These are phyloP conservation scores for Apostichopus japonicus DNA, from an alignment of 35 echinoderm and acorn worm genomes.

Conservation along the genomic window DNA sequence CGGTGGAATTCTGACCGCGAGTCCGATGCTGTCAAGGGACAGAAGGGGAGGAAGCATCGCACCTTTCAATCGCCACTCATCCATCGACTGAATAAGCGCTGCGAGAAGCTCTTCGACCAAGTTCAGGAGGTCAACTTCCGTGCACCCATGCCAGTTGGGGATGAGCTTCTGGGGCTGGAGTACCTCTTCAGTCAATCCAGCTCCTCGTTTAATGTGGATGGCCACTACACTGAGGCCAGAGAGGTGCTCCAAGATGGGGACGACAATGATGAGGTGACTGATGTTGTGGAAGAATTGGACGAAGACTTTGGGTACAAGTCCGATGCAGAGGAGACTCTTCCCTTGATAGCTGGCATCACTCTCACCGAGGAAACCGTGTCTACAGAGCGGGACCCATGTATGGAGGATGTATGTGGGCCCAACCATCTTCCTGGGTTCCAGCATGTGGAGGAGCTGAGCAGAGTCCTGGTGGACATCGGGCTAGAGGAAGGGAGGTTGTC, in stretches of 20 bases:
- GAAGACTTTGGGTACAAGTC: too few relatives aligned
- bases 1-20: slow-evolving; percentile 64
- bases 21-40: slow-evolving; percentile 46
- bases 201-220: neutral
- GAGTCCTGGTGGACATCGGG: slow-evolving; percentile 39
- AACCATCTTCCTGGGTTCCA: slow-evolving; percentile 54
- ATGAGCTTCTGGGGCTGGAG: slow-evolving; percentile 65
- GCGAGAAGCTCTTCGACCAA: slow-evolving; percentile 55
- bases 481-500: slow-evolving; percentile 48
- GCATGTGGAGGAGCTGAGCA: slow-evolving; percentile 61
- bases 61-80: slow-evolving; percentile 41
- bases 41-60: slow-evolving; percentile 36
- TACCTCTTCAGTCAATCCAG: slow-evolving; percentile 55
- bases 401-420: slow-evolving; percentile 64
- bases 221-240: neutral
- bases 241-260: neutral
- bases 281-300: neutral
- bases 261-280: neutral
- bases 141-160: slow-evolving; percentile 3
- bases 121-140: slow-evolving; percentile 60
- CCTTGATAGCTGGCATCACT: neutral
- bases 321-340: too few relatives aligned
- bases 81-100: slow-evolving; percentile 55
- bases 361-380: slow-evolving; percentile 20
- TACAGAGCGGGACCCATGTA: slow-evolving; percentile 28